Evolutionary conservation across 1,140 invertebrate species (phyloP).

Genomic region (Papilio xuthus): DNA sequence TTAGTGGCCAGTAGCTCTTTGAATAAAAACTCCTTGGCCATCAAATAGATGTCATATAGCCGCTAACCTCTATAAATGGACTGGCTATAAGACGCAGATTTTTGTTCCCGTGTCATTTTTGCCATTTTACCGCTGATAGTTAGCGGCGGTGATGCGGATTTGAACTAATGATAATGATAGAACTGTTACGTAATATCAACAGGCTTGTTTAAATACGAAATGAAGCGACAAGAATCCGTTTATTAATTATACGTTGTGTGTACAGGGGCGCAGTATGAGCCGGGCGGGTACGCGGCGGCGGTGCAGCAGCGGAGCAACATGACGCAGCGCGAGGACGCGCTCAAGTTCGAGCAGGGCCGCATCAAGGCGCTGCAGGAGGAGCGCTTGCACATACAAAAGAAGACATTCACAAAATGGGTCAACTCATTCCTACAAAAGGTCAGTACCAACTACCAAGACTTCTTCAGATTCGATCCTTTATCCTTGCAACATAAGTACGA

Average conservation of each 20-base stretch:
- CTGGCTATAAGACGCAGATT: no score
- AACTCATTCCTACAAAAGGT: conserved; percentile 96
- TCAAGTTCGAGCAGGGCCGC: conserved; percentile 97
- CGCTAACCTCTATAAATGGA: no score
- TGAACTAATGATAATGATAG: no score
- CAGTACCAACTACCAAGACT: neutral
- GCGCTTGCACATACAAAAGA: conserved; percentile 98
- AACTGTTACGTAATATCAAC: no score
- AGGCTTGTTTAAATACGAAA: no score
- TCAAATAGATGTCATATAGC: neutral
- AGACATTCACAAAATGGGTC: conserved; percentile 99
- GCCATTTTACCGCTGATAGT: no score
- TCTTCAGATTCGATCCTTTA: no score
- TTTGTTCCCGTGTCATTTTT: no score
- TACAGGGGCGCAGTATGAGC: conserved; percentile 87
- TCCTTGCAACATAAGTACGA: no score
- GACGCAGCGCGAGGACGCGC: conserved; percentile 94
- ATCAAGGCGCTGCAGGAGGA: conserved; percentile 98
- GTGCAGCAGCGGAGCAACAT: conserved; percentile 86
- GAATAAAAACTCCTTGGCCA: neutral
- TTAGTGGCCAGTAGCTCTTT: neutral
- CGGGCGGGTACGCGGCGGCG: conserved; percentile 84
- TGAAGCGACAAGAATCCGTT: no score
- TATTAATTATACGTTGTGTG: no score
- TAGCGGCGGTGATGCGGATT: no score